Base-by-base conservation (phyloP, 1,140 invertebrate species). In the Scaptomyza graminum region DNA sequence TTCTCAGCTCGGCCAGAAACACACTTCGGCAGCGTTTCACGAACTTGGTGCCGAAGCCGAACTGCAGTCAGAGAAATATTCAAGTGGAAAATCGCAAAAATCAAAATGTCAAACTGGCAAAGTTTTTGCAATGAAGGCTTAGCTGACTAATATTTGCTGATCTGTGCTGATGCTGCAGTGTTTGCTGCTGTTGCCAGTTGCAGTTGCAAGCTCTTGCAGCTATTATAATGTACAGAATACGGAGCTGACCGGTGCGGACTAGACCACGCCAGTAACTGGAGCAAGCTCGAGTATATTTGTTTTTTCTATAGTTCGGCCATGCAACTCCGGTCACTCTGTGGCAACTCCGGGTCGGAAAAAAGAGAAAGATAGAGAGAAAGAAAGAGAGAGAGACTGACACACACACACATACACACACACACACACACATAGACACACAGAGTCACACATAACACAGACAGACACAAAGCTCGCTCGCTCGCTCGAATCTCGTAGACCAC, bases 401-500 rank as follows among this genome's bases (percentile, higher is more conserved):
- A 67, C 56, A 67, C 47, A 60, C 28, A 63, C 47, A 55, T 43
- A 9, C 61, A 59, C 41, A 65, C 22, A 56, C 61, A 73, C 52
- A 50, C 28, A 61, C 62, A 52, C 55, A 65, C 16, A 50, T 7
- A 37, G 9, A 46, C 12, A 51, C 6, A 49, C 18, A 15, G 37
- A 50, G 34, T 13, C 18, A 60, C 22, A 25, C 31, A 39, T n/a
- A 22, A 54, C 39, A 74, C 71, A 71, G 64, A 68, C 54, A 69
- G 31, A 64, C 69, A 57, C 37, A 31, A 67, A 43, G 55, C 57
- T 61, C 49, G 64, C 51, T 65, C 60, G 28, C 64, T 69, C 68
- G 69, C 81, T 69, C 31, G 83, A 87, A 75, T 80, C 31, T 34
- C 83, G 83, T 55, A 66, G 69, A 60, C 18, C 18, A 22, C 69